Evolutionary conservation across 2,888 invertebrate species (phyloP), one percentile per base, ranked within the genome.

Genomic region (Parelbella ahira): DNA sequence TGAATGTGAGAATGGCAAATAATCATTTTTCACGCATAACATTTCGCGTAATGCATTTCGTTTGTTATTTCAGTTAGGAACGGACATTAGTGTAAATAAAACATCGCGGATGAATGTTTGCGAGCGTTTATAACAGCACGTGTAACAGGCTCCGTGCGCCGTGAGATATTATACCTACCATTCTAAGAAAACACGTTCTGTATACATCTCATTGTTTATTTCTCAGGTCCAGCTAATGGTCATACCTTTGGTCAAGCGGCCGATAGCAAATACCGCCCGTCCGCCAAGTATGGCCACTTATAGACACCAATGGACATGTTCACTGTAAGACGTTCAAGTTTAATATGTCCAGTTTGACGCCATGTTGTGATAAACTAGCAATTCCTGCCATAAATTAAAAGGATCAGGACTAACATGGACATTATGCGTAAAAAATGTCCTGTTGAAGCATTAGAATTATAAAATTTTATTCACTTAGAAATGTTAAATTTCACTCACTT

Each of bases 31-130:
- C 32, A 29, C 44, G 9, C 28, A 28, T 15, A n/a, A 15, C 15
- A 15, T 15, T 15, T 15, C n/a, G n/a, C n/a, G n/a, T n/a, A n/a
- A 30, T 32, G 32, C 50, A 47, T 52, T 52, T 47, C 60, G 56
- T 60, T 67, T 61, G 56, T 63, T 58, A 56, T 63, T 59, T 27
- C 18, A 44, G 29, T 52, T 49, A 48, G 47, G 41, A 47, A 51
- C n/a, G n/a, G 44, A 51, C 54, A 56, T 56, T 54, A 56, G 51
- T 56, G 60, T 68, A 68, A 68, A 72, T 66, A 71, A 62, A 64
- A 56, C 53, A 47, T 48, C 52, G 54, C 49, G 54, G 47, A 52
- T 59, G 51, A 51, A 50, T 49, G 48, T 50, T 51, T 48, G 45
- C 43, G 18, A 47, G 47, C 51, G 51, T 49, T 50, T 51, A 54